Conservation (phyloP, 2,113 vertebrate species). For the Thinocorus orbignyianus region DNA sequence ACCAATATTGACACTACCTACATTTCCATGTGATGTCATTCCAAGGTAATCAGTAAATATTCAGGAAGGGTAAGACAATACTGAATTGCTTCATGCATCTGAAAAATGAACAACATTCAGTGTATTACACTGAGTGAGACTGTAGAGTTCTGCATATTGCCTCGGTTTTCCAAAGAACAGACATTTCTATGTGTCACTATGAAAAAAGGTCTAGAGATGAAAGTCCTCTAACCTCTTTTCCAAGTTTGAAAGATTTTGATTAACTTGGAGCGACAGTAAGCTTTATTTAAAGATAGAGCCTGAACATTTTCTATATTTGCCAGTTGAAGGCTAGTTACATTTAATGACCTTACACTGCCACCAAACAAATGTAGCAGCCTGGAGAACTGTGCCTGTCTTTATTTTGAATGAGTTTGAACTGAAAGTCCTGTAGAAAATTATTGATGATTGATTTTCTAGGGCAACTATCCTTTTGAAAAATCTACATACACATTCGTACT, state of each 20-base stretch:
- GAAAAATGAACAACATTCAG: background rate
- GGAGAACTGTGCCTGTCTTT: background rate
- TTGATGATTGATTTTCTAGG: background rate
- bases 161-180: background rate
- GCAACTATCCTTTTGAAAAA: background rate
- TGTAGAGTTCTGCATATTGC: background rate
- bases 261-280: background rate
- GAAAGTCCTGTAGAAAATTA: background rate
- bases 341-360: background rate
- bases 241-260: background rate
- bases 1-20: background rate
- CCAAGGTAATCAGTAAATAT: background rate
- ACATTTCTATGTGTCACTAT: background rate
- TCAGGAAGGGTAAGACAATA: background rate
- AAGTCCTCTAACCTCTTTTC: background rate
- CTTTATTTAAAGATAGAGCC: background rate
- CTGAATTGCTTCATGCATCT: background rate
- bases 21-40: background rate
- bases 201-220: background rate
- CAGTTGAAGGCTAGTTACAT: background rate
- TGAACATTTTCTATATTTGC: background rate
- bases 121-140: background rate
- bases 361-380: background rate
- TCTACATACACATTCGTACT: rapidly evolving
- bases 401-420: background rate